Evolutionary conservation across 1,140 invertebrate species (phyloP).

Genomic region (Eulimnadia texana): DNA sequence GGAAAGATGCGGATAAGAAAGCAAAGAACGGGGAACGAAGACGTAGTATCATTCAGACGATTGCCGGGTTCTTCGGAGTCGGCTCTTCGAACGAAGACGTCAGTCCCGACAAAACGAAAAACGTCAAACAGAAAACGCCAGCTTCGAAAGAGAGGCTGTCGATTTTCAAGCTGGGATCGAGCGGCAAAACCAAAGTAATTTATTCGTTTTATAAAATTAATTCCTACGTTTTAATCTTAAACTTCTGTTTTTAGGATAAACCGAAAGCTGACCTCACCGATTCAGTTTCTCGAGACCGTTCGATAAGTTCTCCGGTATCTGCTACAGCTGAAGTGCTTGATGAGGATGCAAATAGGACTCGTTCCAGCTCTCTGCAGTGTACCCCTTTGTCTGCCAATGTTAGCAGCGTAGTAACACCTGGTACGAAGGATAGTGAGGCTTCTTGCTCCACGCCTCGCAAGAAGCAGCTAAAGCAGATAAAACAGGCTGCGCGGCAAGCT

Average conservation of each 20-base stretch:
- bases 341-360: background rate
- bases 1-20: constrained; percentile 18
- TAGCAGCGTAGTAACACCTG: background rate
- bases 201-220: background rate
- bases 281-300: background rate
- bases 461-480: constrained; percentile 10
- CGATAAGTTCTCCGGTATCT: background rate
- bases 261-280: background rate
- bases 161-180: background rate
- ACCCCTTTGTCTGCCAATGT: background rate
- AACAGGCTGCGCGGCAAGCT: constrained; percentile 46
- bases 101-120: background rate
- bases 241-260: background rate
- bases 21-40: constrained; percentile 46
- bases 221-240: background rate
- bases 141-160: background rate
- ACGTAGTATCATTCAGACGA: constrained; percentile 67
- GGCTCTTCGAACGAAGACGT: background rate
- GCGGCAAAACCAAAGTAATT: background rate
- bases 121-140: background rate
- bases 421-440: background rate
- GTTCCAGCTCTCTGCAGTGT: background rate
- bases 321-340: background rate
- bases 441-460: background rate
- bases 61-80: constrained; percentile 53